Base-by-base conservation (phyloP, 92 coral and sea anemone genomes). In the Zoanthus sociatus region DNA sequence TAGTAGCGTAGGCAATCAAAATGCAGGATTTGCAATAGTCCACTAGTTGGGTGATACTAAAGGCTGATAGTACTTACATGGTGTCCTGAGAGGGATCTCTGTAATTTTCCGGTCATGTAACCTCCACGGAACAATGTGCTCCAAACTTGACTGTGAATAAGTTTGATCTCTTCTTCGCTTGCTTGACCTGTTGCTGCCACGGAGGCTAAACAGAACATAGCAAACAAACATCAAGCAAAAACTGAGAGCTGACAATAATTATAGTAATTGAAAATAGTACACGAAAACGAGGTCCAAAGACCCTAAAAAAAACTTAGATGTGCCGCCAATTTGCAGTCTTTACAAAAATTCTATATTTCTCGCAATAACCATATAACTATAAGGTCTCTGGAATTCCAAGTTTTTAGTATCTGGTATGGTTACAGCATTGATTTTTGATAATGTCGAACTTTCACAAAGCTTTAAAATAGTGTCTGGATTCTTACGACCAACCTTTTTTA, bases 61-160 rank as follows among this genome's bases (percentile, higher is more conserved):
- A 30, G 17, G 42, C 42, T 4, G 31, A 10, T 17, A 30, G 7
- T 46, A 90, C 98, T 88, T 84, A 96, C 99, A 58, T 94, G 94
- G 56, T 96, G 92, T 32, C 99, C 99, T 58, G 99, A 97, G 37
- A 97, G 98, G 20, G 99, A 97, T 48, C 99, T 84, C 77, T 97
- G 99, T 20, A 97, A 93, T 83, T 97, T 97, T 86, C 95, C 98
- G 6, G 98, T 97, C 95, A 94, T 89, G 89, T 92, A 97, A 5
- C 99, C 97, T 42, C 99, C 99, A 48, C 99, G 98, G 82, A 97
- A 97, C 55, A 97, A 87, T 5, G 98, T 97, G 15, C 97, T 89
- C 99, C 99, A 97, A 33, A 97, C 94, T 66, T 97, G 96, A 79
- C 99, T 97, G 68, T 93, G 98, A 55, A 97, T 93, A 11, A 97